phyloP scores from a whole-genome alignment of 2,888 invertebrate genomes.

The Polydrusus pterygomalis region DNA sequence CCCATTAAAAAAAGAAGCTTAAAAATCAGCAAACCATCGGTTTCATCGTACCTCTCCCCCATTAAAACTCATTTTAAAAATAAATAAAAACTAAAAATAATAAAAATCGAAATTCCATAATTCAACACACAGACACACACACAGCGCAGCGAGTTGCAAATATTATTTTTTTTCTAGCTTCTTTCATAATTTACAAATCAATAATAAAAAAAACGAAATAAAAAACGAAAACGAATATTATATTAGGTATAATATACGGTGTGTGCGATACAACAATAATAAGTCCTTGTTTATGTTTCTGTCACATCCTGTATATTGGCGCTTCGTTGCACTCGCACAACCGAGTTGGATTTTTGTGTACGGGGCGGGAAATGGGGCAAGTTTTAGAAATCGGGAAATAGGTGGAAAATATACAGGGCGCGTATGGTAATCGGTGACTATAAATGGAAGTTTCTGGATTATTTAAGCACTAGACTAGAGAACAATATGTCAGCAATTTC shows the following conservation, averaged over 20 bases:
- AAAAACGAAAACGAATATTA: slow-evolving; percentile 46
- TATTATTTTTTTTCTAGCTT: slow-evolving; percentile 20
- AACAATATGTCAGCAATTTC: too few species aligned
- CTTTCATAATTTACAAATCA: slow-evolving; percentile 31
- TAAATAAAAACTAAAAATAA: slow-evolving; percentile 23
- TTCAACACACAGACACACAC: slow-evolving; percentile 3
- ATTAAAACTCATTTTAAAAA: slow-evolving; percentile 9
- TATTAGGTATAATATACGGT: slow-evolving; percentile 43
- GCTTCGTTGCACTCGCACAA: slow-evolving; percentile 33
- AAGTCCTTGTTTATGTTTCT: slow-evolving; percentile 27
- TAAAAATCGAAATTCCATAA: slow-evolving; percentile 7
- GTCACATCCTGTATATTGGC: slow-evolving; percentile 23
- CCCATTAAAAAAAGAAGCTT: too few species aligned
- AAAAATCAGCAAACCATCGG: too few species aligned
- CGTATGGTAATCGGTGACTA: too few species aligned
- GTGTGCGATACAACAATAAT: slow-evolving; percentile 46
- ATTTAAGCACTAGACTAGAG: too few species aligned
- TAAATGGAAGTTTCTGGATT: too few species aligned
- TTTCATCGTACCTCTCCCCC: not conserved
- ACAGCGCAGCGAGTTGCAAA: slow-evolving; percentile 21
- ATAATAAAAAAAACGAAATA: slow-evolving; percentile 37
- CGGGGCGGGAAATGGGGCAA: not conserved
- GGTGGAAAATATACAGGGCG: too few species aligned
- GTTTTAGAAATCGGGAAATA: not conserved
- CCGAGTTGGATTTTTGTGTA: slow-evolving; percentile 22